Conservation (phyloP, 2,888 invertebrate species). For the Sinotaia quadrata region DNA sequence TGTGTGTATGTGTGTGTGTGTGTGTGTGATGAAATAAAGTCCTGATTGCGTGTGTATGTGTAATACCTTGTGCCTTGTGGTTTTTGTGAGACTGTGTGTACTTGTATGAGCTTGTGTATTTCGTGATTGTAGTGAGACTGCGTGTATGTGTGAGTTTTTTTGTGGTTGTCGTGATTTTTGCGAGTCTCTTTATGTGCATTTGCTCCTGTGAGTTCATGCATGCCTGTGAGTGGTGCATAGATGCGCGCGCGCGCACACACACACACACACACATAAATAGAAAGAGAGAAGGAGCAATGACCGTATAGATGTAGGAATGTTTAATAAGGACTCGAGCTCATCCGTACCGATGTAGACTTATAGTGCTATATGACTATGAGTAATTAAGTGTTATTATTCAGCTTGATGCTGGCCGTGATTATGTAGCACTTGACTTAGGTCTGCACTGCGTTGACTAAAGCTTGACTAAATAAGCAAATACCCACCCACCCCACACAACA, state of each 20-base stretch:
- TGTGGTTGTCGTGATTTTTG: neutral
- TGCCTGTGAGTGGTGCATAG: neutral
- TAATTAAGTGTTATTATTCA: no score
- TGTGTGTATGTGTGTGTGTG: slow-evolving; percentile 1
- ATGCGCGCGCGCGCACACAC: neutral
- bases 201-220: slow-evolving; percentile 2
- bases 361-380: no score
- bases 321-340: no score
- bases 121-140: neutral
- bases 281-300: neutral
- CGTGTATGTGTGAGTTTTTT: slow-evolving; percentile 3
- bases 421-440: no score
- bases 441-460: no score
- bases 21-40: neutral
- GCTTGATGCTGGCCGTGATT: no score
- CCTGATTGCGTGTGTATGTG: neutral
- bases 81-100: slow-evolving; percentile 3
- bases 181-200: slow-evolving; percentile 9
- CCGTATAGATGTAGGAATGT: no score
- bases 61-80: neutral
- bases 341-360: no score
- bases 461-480: no score
- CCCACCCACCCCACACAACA: no score
- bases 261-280: neutral
- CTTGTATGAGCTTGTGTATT: slow-evolving; percentile 5